Percentiles rank a stretch among this genome's conserved stretches.
phyloP scores from a whole-genome alignment of 2,888 invertebrate genomes.

The Chironomus tentans region DNA sequence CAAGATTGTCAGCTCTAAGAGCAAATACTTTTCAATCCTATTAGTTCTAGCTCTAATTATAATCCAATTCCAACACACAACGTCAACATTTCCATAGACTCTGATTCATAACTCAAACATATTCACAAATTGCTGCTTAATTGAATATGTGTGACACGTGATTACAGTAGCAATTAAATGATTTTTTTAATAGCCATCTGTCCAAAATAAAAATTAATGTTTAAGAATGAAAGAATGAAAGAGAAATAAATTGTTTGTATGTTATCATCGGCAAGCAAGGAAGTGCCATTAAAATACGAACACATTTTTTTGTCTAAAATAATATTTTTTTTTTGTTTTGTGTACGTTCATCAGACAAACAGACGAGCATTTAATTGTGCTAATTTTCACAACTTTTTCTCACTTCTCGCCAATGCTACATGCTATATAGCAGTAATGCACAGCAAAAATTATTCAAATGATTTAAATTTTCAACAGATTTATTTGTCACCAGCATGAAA shows the following conservation, averaged over 20 bases:
- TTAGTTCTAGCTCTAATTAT: too few species aligned
- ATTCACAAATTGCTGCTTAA: background rate
- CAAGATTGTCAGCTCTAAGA: too few species aligned
- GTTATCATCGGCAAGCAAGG: too few species aligned
- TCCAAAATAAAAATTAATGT: background rate
- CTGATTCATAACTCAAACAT: too few species aligned
- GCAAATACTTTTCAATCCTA: too few species aligned
- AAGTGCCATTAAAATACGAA: too few species aligned
- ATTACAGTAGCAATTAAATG: background rate
- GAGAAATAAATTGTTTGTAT: too few species aligned
- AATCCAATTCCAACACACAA: too few species aligned
- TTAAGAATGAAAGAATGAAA: background rate
- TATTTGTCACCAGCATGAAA: conserved; percentile 12
- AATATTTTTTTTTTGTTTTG: background rate
- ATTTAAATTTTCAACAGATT: conserved; percentile 14
- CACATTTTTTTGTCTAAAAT: too few species aligned
- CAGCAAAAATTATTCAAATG: background rate
- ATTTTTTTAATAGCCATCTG: background rate
- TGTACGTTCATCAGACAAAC: background rate
- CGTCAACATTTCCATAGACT: too few species aligned
- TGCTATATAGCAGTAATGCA: background rate
- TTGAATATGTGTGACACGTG: background rate
- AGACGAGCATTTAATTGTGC: background rate
- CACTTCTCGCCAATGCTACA: background rate
- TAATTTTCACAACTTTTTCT: conserved; percentile 1